phyloP scores from a whole-genome alignment of 1,140 invertebrate species.

The Paraescarpia echinospica region DNA sequence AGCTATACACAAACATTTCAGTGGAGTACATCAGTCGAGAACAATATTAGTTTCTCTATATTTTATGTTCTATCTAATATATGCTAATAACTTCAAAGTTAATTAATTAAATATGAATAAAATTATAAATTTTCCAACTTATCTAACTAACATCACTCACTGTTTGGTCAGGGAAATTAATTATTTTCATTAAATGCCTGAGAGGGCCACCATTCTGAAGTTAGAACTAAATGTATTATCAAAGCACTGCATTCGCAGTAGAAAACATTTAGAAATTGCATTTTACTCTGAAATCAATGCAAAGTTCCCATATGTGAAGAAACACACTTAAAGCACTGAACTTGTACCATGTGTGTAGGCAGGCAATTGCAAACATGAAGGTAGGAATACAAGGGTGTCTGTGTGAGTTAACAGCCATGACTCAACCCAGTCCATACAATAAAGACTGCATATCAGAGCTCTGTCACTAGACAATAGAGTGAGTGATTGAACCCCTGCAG shows the following conservation, averaged over 20 bases:
- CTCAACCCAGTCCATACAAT: background rate
- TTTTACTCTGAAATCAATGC: background rate
- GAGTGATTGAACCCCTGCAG: background rate
- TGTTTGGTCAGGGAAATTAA: too few relatives aligned
- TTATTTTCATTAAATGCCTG: too few relatives aligned
- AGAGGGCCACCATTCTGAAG: background rate
- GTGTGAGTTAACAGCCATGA: background rate
- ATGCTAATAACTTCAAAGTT: too few relatives aligned
- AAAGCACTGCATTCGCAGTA: background rate
- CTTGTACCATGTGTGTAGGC: background rate
- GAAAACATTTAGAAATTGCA: background rate
- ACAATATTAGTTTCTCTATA: background rate
- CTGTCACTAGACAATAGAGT: background rate
- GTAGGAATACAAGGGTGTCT: background rate
- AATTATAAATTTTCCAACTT: too few relatives aligned
- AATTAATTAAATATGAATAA: too few relatives aligned
- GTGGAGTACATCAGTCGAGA: background rate
- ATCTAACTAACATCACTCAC: too few relatives aligned
- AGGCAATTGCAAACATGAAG: background rate
- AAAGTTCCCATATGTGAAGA: background rate
- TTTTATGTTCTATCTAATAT: background rate
- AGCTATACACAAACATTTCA: background rate
- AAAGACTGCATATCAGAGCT: background rate
- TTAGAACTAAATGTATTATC: background rate
- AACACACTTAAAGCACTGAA: background rate